These are phyloP conservation scores for Macrotis lagotis DNA, from an alignment of 2,113 vertebrate species.

Conservation along the genomic window DNA sequence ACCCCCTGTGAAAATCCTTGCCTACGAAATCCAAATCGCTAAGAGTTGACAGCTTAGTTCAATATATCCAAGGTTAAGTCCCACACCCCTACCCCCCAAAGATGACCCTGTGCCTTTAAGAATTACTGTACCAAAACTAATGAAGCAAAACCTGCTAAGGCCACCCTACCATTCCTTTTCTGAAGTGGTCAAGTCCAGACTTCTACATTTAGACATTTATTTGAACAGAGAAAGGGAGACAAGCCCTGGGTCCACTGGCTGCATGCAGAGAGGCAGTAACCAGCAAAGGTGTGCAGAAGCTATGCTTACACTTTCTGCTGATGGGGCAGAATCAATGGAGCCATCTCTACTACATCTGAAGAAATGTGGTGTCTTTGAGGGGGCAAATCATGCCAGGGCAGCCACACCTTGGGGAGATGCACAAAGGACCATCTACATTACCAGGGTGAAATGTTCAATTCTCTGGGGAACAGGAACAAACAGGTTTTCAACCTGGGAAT, in stretches of 20 bases:
- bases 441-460: slow-evolving; percentile 49
- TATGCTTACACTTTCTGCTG: background rate
- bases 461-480: slow-evolving; percentile 57
- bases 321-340: background rate
- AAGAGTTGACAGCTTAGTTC: background rate
- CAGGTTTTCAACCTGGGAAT: slow-evolving; percentile 51
- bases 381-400: background rate
- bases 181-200: slow-evolving; percentile 57
- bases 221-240: slow-evolving; percentile 69
- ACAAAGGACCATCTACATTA: slow-evolving; percentile 34
- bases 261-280: background rate
- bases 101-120: slow-evolving; percentile 64
- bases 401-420: slow-evolving; percentile 9
- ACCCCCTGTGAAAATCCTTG: slow-evolving; percentile 51
- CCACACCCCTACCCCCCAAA: background rate
- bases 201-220: slow-evolving; percentile 83
- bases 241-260: slow-evolving; percentile 54
- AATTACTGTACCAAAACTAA: slow-evolving; percentile 75
- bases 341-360: background rate
- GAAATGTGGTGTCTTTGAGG: background rate
- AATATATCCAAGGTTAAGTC: slow-evolving; percentile 60
- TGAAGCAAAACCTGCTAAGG: slow-evolving; percentile 70
- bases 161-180: slow-evolving; percentile 72
- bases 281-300: slow-evolving; percentile 16
- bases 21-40: slow-evolving; percentile 6